phyloP scores from a whole-genome alignment of 1,140 invertebrate genomes.

The Doryteuthis pealeii region DNA sequence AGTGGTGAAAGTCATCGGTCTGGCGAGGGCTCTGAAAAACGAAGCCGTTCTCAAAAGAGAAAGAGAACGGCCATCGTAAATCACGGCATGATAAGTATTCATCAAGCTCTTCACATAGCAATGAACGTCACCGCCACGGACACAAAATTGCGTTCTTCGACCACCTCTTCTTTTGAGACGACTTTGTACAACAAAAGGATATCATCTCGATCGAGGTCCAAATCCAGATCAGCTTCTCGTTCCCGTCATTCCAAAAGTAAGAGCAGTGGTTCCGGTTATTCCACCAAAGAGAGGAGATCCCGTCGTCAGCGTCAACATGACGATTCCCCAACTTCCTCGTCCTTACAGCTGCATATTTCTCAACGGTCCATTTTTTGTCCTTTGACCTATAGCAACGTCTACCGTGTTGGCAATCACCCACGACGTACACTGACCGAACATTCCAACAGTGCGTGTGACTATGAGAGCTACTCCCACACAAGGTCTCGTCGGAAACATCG shows the following conservation, averaged over 20 bases:
- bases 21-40: background rate
- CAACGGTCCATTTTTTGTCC: background rate
- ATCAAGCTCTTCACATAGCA: too few species aligned
- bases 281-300: background rate
- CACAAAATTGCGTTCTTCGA: background rate
- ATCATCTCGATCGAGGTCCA: background rate
- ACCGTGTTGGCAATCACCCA: background rate
- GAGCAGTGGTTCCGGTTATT: background rate
- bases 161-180: background rate
- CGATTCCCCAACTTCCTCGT: background rate
- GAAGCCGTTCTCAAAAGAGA: conserved; percentile 1
- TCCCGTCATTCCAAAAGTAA: background rate
- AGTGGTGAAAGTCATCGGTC: conserved; percentile 23
- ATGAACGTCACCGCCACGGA: background rate
- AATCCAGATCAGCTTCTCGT: background rate
- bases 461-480: background rate
- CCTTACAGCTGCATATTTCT: background rate
- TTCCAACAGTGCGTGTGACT: background rate
- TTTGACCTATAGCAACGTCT: background rate
- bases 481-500: conserved; percentile 3
- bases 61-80: conserved; percentile 11
- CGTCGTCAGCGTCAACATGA: background rate
- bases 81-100: background rate
- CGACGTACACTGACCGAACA: background rate
- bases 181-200: background rate